Evolutionary conservation across 2,888 invertebrate species (phyloP), one percentile per base, ranked within the genome.

Genomic region (Allolobophora icterica): DNA sequence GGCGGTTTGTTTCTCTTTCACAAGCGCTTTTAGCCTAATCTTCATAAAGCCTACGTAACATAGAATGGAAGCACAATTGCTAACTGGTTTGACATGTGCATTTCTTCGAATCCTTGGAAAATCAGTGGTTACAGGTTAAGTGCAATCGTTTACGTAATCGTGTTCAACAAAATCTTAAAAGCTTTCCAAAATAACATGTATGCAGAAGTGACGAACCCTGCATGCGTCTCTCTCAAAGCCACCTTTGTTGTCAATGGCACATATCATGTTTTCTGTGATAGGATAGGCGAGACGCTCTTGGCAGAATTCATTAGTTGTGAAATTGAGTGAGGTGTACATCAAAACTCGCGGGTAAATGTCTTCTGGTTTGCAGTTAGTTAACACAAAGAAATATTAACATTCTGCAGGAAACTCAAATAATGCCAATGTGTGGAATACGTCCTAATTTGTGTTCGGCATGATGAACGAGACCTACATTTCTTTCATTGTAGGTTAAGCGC

Each of bases 221-320:
- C 92, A 92, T 17, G 91, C n/a, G n/a, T n/a, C n/a, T n/a, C n/a
- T n/a, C n/a, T n/a, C n/a, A n/a, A n/a, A n/a, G n/a, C n/a, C n/a
- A n/a, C n/a, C 58, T 21, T 24, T 45, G 84, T 91, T 90, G 52
- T 91, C 91, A n/a, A 58, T 58, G 84, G 91, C 91, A 89, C 92
- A 92, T 17, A 92, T 71, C 92, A 92, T 92, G 84, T 91, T 89
- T 84, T 90, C 92, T 15, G 92, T 91, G 83, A 92, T 91, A 17
- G 30, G 19, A 33, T 71, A 11, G n/a, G 40, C 34, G 13, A 33
- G n/a, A 84, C 84, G 90, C 21, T 34, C n/a, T 13, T 83, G 38
- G 58, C 92, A 90, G 90, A 83, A 89, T 21, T 42, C 83, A 90
- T 92, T 92, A 30, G 92, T 90, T 21, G 91, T 92, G 84, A 90